Evolutionary conservation across 2,797 vertebrate genomes (phyloP).

Genomic region (Amblyopsis hoosieri): DNA sequence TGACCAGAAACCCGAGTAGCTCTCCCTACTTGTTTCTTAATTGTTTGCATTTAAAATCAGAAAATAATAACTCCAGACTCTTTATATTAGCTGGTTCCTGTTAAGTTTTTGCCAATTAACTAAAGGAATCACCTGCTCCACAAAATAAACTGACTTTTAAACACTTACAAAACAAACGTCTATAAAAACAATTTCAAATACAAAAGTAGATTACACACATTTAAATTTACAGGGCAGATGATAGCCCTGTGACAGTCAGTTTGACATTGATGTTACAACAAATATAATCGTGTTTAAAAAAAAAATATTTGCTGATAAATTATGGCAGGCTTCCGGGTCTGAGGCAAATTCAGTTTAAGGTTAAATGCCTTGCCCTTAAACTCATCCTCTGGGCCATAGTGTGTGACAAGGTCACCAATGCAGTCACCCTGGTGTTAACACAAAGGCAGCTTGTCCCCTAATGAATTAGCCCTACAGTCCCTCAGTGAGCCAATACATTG

Average conservation of each 20-base stretch:
- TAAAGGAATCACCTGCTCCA: no score
- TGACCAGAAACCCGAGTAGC: no score
- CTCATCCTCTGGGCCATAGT: conserved; percentile 70
- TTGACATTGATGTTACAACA: conserved; percentile 34
- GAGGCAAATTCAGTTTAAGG: conserved; percentile 77
- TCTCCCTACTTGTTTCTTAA: no score
- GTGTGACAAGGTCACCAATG: conserved; percentile 78
- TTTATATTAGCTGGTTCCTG: no score
- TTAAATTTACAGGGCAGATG: no score
- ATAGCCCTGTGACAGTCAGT: neutral
- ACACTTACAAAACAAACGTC: no score
- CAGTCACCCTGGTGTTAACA: conserved; percentile 70
- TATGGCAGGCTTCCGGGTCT: conserved; percentile 57
- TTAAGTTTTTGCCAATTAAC: no score
- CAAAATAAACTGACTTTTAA: no score
- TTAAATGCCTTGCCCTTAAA: conserved; percentile 83
- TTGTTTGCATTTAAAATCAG: no score
- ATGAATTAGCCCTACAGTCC: conserved; percentile 69
- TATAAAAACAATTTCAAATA: no score
- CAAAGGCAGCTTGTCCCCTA: conserved; percentile 70
- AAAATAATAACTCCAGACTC: no score
- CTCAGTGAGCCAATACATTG: conserved; percentile 22
- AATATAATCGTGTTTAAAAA: conserved; percentile 18
- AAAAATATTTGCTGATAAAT: conserved; percentile 36
- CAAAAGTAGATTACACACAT: no score